Base-by-base conservation (phyloP, 2,797 vertebrate species). In the Craterocephalus amniculus region DNA sequence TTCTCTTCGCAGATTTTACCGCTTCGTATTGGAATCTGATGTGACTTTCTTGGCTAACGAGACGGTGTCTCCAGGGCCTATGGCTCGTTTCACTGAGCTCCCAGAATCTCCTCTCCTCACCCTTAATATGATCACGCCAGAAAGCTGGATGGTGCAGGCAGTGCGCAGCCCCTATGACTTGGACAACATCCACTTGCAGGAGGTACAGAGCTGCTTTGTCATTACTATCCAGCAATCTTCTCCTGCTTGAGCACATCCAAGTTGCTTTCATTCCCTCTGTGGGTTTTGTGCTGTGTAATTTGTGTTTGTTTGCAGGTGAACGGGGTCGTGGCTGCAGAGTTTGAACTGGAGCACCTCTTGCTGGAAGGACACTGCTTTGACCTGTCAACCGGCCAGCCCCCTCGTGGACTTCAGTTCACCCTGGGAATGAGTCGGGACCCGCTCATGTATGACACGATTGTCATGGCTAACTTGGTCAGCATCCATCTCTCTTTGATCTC, bases 311-410 rank as follows among this genome's bases (percentile, higher is more conserved):
- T 73, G 2, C 83, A 99, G 98, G 90, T 96, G 75, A 95, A 92
- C 49, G 92, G 94, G n/a, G 38, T 90, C 0, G 96, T 98, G 34
- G 69, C 69, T n/a, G 97, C 97, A 48, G 96, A 98, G 71, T 99
- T 97, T 61, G 97, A 99, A 70, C 92, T 99, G 59, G 98, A 99
- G 70, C 94, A 98, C 78, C 92, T 99, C 11, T 88, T 99, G 35
- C 92, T 99, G 60, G 97, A 99, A 90, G 98, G 98, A 56, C 96
- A 99, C 63, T 99, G 98, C 86, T 97, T 97, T 82, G 97, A 99
- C 86, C 72, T 94, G 67, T 92, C 93, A 2, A 95, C 91, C 0
- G 96, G 96, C 29, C 96, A 97, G 58, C 96, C 98, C 66, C 97
- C 97, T 43, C 92, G 93, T n/a, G 97, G 97, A 64, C 91, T 99